Evolutionary conservation across 2,113 vertebrate genomes (phyloP).

Genomic region (Otolemur garnettii): DNA sequence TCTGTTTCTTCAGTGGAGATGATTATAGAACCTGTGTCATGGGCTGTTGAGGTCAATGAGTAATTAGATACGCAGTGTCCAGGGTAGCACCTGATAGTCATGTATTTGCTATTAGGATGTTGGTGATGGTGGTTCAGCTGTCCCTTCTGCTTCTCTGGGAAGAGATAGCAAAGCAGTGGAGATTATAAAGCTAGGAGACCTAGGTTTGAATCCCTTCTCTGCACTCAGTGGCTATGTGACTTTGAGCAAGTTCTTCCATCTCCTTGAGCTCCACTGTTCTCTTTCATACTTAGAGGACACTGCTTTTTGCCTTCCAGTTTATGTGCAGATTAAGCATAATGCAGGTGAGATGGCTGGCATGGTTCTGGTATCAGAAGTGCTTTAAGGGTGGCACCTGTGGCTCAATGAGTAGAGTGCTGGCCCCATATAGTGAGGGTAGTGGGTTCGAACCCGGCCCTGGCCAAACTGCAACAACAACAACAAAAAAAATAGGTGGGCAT

Average conservation of each 20-base stretch:
- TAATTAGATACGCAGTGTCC: neutral
- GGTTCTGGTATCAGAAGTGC: neutral
- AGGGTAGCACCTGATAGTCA: neutral
- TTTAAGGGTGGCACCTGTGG: neutral
- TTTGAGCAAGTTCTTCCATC: neutral
- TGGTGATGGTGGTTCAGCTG: neutral
- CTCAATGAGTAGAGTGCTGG: too few relatives aligned
- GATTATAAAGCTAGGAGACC: neutral
- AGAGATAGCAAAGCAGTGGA: neutral
- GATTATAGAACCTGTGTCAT: neutral
- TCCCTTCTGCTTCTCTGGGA: neutral
- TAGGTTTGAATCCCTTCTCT: neutral
- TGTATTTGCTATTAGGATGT: neutral
- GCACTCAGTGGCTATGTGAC: neutral
- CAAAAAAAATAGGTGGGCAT: too few relatives aligned
- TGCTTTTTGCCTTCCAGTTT: neutral
- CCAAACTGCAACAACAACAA: too few relatives aligned
- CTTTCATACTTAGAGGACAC: neutral
- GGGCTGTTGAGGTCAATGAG: neutral
- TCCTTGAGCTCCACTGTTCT: neutral
- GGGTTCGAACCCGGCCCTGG: too few relatives aligned
- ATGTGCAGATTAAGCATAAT: slow-evolving; percentile 9
- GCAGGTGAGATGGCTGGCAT: neutral
- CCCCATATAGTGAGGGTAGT: too few relatives aligned
- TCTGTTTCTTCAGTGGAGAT: neutral